Evolutionary conservation across 2,113 vertebrate genomes (phyloP).

Genomic region (Megaptera novaeangliae): DNA sequence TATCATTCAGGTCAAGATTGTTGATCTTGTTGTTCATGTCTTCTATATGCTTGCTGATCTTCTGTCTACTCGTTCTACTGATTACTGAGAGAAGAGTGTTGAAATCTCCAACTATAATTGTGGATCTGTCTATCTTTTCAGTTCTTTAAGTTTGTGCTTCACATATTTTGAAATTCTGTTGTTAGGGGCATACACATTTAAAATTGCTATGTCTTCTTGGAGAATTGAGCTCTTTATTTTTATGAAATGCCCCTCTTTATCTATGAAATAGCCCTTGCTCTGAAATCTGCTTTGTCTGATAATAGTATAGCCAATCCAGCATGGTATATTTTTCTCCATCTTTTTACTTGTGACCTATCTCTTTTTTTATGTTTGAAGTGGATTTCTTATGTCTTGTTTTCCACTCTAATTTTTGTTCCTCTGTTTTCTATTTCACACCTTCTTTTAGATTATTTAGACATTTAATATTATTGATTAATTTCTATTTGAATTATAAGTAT

Average conservation of each 20-base stretch:
- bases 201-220: neutral
- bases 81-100: neutral
- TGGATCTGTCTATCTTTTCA: neutral
- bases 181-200: neutral
- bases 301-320: neutral
- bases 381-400: neutral
- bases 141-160: neutral
- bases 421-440: neutral
- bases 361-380: neutral
- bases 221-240: neutral
- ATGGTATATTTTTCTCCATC: neutral
- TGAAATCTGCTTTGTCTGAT: neutral
- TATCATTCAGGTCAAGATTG: neutral
- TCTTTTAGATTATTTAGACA: neutral
- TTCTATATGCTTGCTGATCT: neutral
- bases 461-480: neutral
- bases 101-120: neutral
- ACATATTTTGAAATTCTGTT: slow-evolving; percentile 4
- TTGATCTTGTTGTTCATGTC: neutral
- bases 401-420: neutral
- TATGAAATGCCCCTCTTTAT: neutral
- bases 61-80: neutral
- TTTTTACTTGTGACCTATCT: neutral
- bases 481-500: neutral
- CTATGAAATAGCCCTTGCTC: neutral